Base-by-base conservation (phyloP, 1,140 invertebrate species). In the Coelopa frigida region DNA sequence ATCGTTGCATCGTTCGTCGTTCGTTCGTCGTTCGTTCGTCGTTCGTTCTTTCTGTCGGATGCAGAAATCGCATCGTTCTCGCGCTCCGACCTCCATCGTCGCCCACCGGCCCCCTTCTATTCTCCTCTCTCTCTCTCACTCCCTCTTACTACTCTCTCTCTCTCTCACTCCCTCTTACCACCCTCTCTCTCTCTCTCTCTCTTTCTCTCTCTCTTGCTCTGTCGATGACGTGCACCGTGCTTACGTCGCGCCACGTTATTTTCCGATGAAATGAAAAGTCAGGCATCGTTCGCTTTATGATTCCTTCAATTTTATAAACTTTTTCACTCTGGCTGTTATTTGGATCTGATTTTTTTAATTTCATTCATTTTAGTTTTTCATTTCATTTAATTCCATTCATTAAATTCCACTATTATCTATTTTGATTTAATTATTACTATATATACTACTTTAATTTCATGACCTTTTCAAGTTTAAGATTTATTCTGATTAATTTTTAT, bases 261-360 rank as follows among this genome's bases (percentile, higher is more conserved):
- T n/a, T n/a, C n/a, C n/a, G n/a, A n/a, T n/a, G n/a, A n/a, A n/a
- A n/a, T n/a, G n/a, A n/a, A n/a, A n/a, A n/a, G n/a, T n/a, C n/a
- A n/a, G n/a, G n/a, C n/a, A n/a, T n/a, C n/a, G n/a, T n/a, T n/a
- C n/a, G n/a, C n/a, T n/a, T 46, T 38, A 23, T 24, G 14, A 26
- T 37, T 45, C 8, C 6, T 22, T 33, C 20, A 15, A 37, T 17
- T 46, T 15, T 17, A 31, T 31, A 39, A 39, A 3, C 12, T 21
- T 46, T 38, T 31, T 41, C 14, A 41, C 23, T 39, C 33, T 22
- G 14, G 3, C n/a, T 37, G 17, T 36, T 7, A 17, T 17, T 27
- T 45, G 17, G 20, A 35, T 22, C 35, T 37, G 15, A 12, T 45
- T 41, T 15, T 22, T 23, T 21, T 14, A 22, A 4, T 36, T 8